Evolutionary conservation across 2,888 invertebrate species (phyloP).

Genomic region (Drosophila kambysellisi): DNA sequence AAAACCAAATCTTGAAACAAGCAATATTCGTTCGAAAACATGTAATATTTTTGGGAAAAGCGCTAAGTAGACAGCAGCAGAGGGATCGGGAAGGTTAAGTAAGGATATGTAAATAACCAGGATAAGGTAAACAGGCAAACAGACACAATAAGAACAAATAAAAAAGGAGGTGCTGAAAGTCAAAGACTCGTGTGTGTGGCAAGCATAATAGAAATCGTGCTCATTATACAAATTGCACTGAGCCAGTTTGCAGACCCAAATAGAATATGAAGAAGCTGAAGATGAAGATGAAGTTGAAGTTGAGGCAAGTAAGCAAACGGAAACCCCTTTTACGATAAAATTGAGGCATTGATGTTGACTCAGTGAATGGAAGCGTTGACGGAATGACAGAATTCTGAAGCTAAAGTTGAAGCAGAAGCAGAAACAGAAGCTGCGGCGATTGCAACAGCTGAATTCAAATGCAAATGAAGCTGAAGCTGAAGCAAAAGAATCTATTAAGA

Average conservation of each 20-base stretch:
- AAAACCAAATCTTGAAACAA: not conserved
- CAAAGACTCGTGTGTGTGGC: conserved; percentile 62
- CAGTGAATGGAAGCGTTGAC: conserved; percentile 45
- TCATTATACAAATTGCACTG: conserved; percentile 77
- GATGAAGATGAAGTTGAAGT: not conserved
- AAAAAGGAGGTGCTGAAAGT: conserved; percentile 72
- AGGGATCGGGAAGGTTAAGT: conserved; percentile 4
- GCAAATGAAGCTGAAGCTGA: conserved; percentile 67
- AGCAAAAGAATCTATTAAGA: conserved; percentile 79
- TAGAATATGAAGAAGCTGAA: not conserved
- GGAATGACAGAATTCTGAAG: conserved; percentile 44
- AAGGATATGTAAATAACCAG: conserved; percentile 13
- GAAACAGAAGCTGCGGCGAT: conserved; percentile 17
- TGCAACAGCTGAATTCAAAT: conserved; percentile 58
- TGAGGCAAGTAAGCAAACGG: conserved; percentile 10
- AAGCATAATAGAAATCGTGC: conserved; percentile 70
- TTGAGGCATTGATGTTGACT: conserved; percentile 31
- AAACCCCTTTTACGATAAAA: conserved; percentile 19
- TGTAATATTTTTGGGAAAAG: conserved; percentile 19
- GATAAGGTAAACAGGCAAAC: not conserved
- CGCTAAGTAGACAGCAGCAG: conserved; percentile 1
- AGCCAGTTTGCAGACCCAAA: conserved; percentile 35
- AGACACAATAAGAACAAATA: conserved; percentile 4
- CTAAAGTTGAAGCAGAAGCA: conserved; percentile 21
- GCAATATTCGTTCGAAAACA: conserved; percentile 24